These are phyloP conservation scores for Patella ulyssiponensis DNA, from an alignment of 2,888 invertebrate species.

Conservation along the genomic window DNA sequence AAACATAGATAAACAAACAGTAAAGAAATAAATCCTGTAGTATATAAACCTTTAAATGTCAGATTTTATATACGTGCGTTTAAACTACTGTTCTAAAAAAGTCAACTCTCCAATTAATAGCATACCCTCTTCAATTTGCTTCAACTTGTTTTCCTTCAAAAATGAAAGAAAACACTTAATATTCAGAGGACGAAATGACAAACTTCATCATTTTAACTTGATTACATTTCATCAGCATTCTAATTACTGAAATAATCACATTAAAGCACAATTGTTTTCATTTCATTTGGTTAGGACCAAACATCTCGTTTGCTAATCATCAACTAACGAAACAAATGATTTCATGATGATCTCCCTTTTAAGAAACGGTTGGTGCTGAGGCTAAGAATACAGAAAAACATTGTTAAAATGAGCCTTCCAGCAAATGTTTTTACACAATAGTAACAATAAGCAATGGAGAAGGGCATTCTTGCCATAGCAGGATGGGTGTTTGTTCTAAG, in stretches of 20 bases:
- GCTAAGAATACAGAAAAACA: background rate
- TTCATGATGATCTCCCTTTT: background rate
- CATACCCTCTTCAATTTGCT: too few species aligned
- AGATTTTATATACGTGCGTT: too few species aligned
- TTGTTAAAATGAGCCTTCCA: constrained; percentile 1
- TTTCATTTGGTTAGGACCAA: constrained; percentile 1
- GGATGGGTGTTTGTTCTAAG: constrained; percentile 1
- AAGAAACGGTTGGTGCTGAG: background rate
- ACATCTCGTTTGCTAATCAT: background rate
- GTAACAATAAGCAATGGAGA: constrained; percentile 2
- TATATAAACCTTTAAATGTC: too few species aligned
- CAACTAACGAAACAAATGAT: background rate
- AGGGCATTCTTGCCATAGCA: background rate
- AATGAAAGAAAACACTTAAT: too few species aligned
- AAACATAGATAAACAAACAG: too few species aligned
- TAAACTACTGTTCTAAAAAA: too few species aligned
- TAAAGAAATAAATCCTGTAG: too few species aligned
- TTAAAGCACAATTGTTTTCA: constrained; percentile 1
- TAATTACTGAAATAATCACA: background rate
- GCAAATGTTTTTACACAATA: background rate
- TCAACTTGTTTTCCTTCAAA: too few species aligned
- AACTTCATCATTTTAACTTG: background rate
- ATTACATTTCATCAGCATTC: background rate
- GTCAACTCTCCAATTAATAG: too few species aligned
- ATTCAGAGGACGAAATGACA: too few species aligned